These are phyloP conservation scores for Protophormia terraenovae DNA, from an alignment of 2,888 invertebrate genomes.

Conservation along the genomic window DNA sequence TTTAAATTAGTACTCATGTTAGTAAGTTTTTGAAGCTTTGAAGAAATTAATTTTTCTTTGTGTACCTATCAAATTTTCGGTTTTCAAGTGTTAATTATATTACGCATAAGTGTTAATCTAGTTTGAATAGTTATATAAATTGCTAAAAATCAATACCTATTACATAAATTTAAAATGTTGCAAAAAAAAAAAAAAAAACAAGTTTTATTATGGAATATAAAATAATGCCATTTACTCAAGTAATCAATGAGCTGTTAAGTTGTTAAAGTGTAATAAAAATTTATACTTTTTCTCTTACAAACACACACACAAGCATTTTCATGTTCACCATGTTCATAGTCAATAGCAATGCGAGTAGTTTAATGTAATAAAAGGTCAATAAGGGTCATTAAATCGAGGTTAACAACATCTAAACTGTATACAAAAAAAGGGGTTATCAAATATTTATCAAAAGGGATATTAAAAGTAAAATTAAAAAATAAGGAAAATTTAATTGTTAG, in stretches of 20 bases:
- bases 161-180: too few relatives aligned
- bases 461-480: not conserved
- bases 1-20: too few relatives aligned
- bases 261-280: constrained; percentile 68
- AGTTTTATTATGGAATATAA: not conserved
- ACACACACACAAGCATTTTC: constrained; percentile 5
- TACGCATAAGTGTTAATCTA: too few relatives aligned
- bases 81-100: too few relatives aligned
- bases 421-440: not conserved
- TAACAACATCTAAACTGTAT: not conserved
- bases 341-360: constrained; percentile 7
- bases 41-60: too few relatives aligned
- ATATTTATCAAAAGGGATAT: not conserved
- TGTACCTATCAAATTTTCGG: too few relatives aligned
- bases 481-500: not conserved
- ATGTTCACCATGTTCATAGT: not conserved
- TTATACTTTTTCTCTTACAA: constrained; percentile 2
- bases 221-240: constrained; percentile 53
- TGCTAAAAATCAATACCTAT: too few relatives aligned
- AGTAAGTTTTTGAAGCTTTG: too few relatives aligned
- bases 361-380: constrained; percentile 51
- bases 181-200: too few relatives aligned
- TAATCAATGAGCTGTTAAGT: constrained; percentile 72
- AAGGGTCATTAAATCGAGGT: constrained; percentile 43
- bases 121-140: too few relatives aligned